Evolutionary conservation across 2,888 invertebrate species (phyloP).

Genomic region (Nemurella pictetii): DNA sequence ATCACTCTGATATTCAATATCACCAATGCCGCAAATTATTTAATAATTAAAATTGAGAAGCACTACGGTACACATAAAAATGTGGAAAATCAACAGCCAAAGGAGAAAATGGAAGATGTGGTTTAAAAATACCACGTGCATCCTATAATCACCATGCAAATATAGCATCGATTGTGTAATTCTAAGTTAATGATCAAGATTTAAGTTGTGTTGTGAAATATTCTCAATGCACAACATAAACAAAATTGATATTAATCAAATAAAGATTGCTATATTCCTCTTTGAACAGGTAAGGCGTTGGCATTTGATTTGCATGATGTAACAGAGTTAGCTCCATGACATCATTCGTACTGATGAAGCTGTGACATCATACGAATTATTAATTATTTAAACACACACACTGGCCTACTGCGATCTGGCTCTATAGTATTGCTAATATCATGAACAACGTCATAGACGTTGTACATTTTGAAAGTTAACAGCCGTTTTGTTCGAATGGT

Average conservation of each 20-base stretch:
- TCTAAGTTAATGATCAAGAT: no score
- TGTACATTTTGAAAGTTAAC: neutral
- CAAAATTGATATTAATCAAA: neutral
- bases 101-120: no score
- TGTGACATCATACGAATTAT: neutral
- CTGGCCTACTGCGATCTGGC: neutral
- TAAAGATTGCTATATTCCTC: conserved; percentile 1
- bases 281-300: conserved; percentile 1
- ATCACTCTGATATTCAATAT: neutral
- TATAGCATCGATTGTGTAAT: neutral
- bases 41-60: neutral
- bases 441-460: neutral
- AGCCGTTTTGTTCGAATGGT: neutral
- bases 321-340: neutral
- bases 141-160: no score
- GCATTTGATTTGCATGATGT: conserved; percentile 10
- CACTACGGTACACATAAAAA: neutral
- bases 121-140: no score
- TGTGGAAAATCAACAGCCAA: no score
- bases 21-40: neutral
- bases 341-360: neutral
- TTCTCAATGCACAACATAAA: neutral
- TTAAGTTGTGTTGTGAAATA: neutral
- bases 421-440: neutral
- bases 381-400: neutral